Percentiles rank a stretch among this genome's conserved stretches.
phyloP scores from a whole-genome alignment of 2,797 vertebrate genomes.

The Acipenser oxyrinchus region DNA sequence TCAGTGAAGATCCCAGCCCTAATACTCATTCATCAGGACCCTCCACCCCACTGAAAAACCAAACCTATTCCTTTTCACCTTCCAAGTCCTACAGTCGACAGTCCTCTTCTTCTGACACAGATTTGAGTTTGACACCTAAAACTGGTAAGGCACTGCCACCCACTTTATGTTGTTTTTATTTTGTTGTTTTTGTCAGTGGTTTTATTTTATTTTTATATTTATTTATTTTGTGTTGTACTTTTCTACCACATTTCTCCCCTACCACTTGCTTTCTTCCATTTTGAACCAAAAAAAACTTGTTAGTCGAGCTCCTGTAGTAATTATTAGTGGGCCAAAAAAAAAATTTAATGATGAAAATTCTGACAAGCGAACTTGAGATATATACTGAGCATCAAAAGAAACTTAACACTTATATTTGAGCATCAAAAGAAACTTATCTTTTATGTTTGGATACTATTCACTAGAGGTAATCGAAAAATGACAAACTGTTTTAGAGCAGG shows the following conservation, averaged over 20 bases:
- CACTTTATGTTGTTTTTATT: slow-evolving; percentile 39
- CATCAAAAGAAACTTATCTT: no score
- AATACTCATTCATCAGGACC: slow-evolving; percentile 90
- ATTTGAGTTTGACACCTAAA: slow-evolving; percentile 91
- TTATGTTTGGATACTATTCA: no score
- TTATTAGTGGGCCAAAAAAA: no score
- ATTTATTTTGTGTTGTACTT: slow-evolving; percentile 33
- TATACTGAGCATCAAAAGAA: no score
- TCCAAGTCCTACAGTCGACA: slow-evolving; percentile 86
- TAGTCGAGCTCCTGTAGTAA: no score
- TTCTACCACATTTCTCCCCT: slow-evolving; percentile 11
- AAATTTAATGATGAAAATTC: no score
- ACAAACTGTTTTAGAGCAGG: no score
- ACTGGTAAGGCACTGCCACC: slow-evolving; percentile 78
- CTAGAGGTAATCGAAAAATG: no score
- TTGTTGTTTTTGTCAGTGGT: slow-evolving; percentile 17
- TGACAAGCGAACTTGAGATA: no score
- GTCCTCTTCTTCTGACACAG: slow-evolving; percentile 89
- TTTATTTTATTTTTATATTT: slow-evolving; percentile 40
- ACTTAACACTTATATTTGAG: no score
- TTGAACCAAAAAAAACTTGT: slow-evolving; percentile 33
- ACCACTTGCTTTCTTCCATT: slow-evolving; percentile 11
- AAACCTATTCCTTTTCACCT: slow-evolving; percentile 90
- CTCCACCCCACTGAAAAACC: slow-evolving; percentile 98
- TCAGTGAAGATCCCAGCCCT: slow-evolving; percentile 94